Evolutionary conservation across 2,888 invertebrate genomes (phyloP).

Genomic region (Plemyria rubiginata): DNA sequence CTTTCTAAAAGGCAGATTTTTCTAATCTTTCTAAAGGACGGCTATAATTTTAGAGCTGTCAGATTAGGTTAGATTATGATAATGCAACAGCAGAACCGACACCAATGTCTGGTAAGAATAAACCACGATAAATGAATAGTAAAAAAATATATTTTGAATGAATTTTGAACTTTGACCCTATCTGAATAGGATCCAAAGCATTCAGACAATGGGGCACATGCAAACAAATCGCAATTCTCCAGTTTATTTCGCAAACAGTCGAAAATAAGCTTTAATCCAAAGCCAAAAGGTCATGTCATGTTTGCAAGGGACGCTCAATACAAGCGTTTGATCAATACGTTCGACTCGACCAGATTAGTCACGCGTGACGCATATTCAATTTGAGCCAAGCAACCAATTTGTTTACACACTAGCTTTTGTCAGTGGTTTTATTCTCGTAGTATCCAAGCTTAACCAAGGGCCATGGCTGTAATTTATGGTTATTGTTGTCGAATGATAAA

Average conservation of each 20-base stretch:
- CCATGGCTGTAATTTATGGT: too few species aligned
- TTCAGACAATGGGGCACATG: slow-evolving; percentile 8
- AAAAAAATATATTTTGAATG: too few species aligned
- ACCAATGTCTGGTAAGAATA: too few species aligned
- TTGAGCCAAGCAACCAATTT: slow-evolving; percentile 32
- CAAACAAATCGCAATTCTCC: slow-evolving; percentile 9
- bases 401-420: slow-evolving; percentile 4
- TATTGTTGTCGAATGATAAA: too few species aligned
- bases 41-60: too few species aligned
- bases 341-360: slow-evolving; percentile 40
- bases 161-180: too few species aligned
- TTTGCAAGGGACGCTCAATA: slow-evolving; percentile 30
- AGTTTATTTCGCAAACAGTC: slow-evolving; percentile 18
- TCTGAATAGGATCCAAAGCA: background rate
- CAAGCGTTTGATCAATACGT: slow-evolving; percentile 49
- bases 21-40: too few species aligned
- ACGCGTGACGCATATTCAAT: slow-evolving; percentile 41
- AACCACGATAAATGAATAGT: too few species aligned
- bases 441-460: too few species aligned
- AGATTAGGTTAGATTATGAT: too few species aligned
- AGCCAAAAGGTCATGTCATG: slow-evolving; percentile 15
- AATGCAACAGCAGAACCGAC: too few species aligned
- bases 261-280: slow-evolving; percentile 18
- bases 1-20: too few species aligned
- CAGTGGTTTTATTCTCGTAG: background rate